Evolutionary conservation across 2,888 invertebrate genomes (phyloP).

Genomic region (Cerastis rubricosa): DNA sequence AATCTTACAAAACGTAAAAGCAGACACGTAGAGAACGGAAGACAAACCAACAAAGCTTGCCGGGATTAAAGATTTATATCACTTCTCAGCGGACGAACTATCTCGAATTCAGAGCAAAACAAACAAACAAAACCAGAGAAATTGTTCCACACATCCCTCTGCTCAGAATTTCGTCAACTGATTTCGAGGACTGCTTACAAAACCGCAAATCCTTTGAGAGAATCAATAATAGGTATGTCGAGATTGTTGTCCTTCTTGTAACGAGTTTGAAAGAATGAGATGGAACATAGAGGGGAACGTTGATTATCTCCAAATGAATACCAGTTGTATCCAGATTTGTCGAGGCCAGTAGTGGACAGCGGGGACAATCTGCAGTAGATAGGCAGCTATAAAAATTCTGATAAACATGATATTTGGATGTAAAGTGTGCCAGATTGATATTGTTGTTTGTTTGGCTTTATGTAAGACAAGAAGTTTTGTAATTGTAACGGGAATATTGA

Average conservation of each 20-base stretch:
- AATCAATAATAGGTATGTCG: conserved; percentile 58
- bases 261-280: conserved; percentile 55
- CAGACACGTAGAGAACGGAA: conserved; percentile 41
- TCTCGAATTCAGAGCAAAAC: conserved; percentile 12
- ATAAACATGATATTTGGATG: conserved; percentile 56
- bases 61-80: conserved; percentile 59
- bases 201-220: conserved; percentile 63
- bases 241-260: conserved; percentile 50
- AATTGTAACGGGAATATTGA: background rate
- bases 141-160: conserved; percentile 13
- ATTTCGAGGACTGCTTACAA: conserved; percentile 34
- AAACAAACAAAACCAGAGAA: conserved; percentile 29
- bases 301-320: conserved; percentile 85
- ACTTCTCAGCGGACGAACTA: conserved; percentile 27
- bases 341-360: conserved; percentile 73
- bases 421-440: conserved; percentile 25
- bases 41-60: conserved; percentile 48
- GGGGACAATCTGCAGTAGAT: conserved; percentile 39
- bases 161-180: conserved; percentile 31
- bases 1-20: conserved; percentile 33
- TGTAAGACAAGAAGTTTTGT: conserved; percentile 13
- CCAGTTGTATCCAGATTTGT: conserved; percentile 82
- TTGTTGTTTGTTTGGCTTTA: conserved; percentile 26
- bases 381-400: conserved; percentile 45
- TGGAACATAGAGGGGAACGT: conserved; percentile 56